Percentiles rank a stretch among this genome's conserved stretches.
phyloP scores from a whole-genome alignment of 2,888 invertebrate genomes.

The Agonopterix heracliana region DNA sequence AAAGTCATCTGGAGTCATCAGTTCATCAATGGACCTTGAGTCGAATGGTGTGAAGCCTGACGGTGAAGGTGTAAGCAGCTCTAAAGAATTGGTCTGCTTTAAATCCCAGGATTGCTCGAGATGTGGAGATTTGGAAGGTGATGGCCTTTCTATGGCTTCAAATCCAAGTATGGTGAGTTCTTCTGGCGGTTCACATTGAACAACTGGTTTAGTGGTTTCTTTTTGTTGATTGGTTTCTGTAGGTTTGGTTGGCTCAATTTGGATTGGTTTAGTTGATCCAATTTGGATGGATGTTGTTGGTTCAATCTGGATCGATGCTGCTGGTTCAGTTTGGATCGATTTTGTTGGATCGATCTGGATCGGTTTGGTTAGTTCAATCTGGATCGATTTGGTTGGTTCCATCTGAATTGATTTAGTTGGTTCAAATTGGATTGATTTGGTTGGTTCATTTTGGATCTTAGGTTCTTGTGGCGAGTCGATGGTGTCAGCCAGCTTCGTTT shows the following conservation, averaged over 20 bases:
- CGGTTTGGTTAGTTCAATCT: neutral
- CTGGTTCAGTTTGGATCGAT: neutral
- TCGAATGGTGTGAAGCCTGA: constrained; percentile 75
- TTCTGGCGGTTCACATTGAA: constrained; percentile 8
- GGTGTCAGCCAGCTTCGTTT: constrained; percentile 1
- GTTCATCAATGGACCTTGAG: constrained; percentile 74
- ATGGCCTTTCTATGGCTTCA: constrained; percentile 45
- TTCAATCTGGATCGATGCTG: neutral
- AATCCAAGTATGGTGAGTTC: constrained; percentile 53
- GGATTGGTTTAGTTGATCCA: neutral
- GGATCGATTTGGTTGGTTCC: too few species aligned
- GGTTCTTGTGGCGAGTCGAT: neutral
- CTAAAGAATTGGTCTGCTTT: constrained; percentile 59
- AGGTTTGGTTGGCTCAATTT: neutral
- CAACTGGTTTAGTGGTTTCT: neutral
- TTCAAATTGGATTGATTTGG: too few species aligned
- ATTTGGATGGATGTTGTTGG: neutral
- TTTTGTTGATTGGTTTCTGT: neutral
- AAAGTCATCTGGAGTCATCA: constrained; percentile 78
- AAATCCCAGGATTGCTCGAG: constrained; percentile 48
- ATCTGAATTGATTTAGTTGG: neutral
- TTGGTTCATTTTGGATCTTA: neutral
- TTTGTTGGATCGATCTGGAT: neutral
- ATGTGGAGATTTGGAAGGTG: constrained; percentile 49
- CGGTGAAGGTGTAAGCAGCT: constrained; percentile 77